Percentiles rank a stretch among this genome's conserved stretches.
phyloP scores from a whole-genome alignment of 2,797 vertebrate genomes.

The Telmatherina bonti region DNA sequence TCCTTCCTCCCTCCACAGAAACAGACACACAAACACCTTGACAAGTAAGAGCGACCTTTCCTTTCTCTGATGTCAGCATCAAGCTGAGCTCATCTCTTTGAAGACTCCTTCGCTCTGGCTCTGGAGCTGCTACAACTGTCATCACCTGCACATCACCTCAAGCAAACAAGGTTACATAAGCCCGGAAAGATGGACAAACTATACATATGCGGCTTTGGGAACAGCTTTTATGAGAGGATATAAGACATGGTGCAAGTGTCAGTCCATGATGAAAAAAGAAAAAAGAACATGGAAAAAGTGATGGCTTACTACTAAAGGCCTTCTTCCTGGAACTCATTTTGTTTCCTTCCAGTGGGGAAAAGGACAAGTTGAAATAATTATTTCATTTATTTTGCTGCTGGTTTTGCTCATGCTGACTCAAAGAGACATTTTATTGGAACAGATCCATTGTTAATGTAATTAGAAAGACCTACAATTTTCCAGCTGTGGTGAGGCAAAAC shows the following conservation, averaged over 20 bases:
- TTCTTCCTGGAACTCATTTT: neutral
- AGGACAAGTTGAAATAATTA: conserved; percentile 5
- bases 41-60: conserved; percentile 44
- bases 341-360: neutral
- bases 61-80: conserved; percentile 46
- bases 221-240: neutral
- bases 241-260: neutral
- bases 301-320: neutral
- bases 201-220: neutral
- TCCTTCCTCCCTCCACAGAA: conserved; percentile 30
- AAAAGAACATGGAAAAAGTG: neutral
- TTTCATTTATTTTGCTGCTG: conserved; percentile 5
- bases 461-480: conserved; percentile 17
- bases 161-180: conserved; percentile 50
- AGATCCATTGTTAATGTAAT: neutral
- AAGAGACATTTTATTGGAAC: neutral
- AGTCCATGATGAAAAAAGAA: conserved; percentile 12
- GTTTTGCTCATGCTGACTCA: neutral
- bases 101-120: conserved; percentile 47
- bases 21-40: conserved; percentile 25
- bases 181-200: conserved; percentile 20
- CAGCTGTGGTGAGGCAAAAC: conserved; percentile 13
- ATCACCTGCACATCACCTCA: conserved; percentile 50
- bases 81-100: conserved; percentile 57
- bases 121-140: conserved; percentile 37